A percentile compares a stretch with the other conserved stretches of the same genome.
Evolutionary conservation across 2,113 vertebrate genomes (phyloP).

Genomic region (Sinocyclocheilus anshuiensis): DNA sequence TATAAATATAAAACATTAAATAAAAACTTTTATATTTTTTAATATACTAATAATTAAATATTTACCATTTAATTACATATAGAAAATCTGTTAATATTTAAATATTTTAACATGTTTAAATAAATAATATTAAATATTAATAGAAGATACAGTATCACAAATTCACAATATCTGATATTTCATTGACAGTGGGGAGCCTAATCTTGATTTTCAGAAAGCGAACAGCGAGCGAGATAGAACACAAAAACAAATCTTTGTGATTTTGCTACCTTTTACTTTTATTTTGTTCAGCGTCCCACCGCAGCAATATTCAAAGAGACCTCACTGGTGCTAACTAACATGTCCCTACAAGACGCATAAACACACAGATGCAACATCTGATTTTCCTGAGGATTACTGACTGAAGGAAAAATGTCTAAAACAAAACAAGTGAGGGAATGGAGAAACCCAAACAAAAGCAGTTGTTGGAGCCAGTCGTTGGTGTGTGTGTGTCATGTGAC

Average conservation of each 20-base stretch:
- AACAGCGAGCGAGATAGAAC: too few species aligned
- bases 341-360: neutral
- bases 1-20: too few species aligned
- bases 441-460: conserved; percentile 44
- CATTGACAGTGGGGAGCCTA: neutral
- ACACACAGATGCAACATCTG: conserved; percentile 15
- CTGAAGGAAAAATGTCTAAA: neutral
- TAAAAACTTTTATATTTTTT: too few species aligned
- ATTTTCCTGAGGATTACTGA: neutral
- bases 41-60: too few species aligned
- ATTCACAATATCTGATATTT: neutral
- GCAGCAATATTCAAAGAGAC: neutral
- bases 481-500: conserved; percentile 35
- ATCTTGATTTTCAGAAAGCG: neutral
- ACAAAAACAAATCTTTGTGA: neutral
- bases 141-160: neutral
- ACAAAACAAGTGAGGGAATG: conserved; percentile 1
- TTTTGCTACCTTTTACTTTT: neutral
- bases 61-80: too few species aligned
- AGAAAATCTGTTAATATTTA: too few species aligned
- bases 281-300: neutral
- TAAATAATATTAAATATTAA: neutral
- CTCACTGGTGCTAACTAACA: conserved; percentile 10
- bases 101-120: neutral
- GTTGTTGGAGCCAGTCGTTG: conserved; percentile 25